Conservation (phyloP, 1,140 invertebrate genomes). For the Philotrypesis tridentata region DNA sequence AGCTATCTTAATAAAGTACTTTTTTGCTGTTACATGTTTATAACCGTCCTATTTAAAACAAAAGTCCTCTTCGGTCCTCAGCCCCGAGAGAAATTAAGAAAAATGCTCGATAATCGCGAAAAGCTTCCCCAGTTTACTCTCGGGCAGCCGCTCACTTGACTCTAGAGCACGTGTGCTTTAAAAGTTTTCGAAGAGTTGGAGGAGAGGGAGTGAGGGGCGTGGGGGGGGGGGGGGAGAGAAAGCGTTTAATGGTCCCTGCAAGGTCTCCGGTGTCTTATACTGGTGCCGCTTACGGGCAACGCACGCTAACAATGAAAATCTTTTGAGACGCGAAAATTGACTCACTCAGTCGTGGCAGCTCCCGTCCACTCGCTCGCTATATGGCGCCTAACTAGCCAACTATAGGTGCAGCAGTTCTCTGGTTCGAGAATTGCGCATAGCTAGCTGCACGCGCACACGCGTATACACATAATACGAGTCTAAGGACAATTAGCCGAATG, state of each 20-base stretch:
- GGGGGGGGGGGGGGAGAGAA: background rate
- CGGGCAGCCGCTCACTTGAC: background rate
- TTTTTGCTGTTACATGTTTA: too few relatives aligned
- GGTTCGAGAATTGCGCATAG: background rate
- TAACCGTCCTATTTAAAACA: background rate
- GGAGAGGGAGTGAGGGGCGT: background rate
- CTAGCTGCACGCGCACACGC: background rate
- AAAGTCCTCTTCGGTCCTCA: background rate
- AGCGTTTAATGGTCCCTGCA: constrained; percentile 33
- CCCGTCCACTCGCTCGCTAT: background rate
- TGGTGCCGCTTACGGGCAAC: background rate
- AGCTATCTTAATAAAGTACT: too few relatives aligned
- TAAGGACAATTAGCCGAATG: constrained; percentile 72
- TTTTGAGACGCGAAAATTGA: constrained; percentile 42
- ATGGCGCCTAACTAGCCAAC: constrained; percentile 10
- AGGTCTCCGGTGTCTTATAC: background rate
- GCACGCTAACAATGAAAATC: constrained; percentile 43
- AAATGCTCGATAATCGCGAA: constrained; percentile 40
- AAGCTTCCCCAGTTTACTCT: background rate
- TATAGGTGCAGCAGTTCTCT: background rate
- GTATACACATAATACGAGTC: background rate
- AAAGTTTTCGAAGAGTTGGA: constrained; percentile 10
- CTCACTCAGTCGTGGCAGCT: constrained; percentile 20
- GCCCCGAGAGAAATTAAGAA: background rate
- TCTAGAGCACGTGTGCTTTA: constrained; percentile 5